Percentiles rank a stretch among this genome's conserved stretches.
Conservation (phyloP, 2,797 vertebrate species). For the Pelodytes ibericus region DNA sequence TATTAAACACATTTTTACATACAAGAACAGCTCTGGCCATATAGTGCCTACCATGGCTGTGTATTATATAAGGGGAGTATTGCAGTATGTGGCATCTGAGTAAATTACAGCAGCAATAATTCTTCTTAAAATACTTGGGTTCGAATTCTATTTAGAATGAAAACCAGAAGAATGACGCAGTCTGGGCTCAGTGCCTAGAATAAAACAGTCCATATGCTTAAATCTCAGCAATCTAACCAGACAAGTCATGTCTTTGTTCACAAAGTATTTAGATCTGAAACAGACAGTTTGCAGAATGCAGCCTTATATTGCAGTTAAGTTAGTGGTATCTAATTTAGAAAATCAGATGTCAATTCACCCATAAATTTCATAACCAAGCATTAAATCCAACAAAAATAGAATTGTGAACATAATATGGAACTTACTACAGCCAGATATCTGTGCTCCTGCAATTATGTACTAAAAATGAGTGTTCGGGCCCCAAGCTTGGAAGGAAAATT, state of each 20-base stretch:
- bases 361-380: not conserved
- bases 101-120: slow-evolving; percentile 63
- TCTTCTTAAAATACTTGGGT: slow-evolving; percentile 66
- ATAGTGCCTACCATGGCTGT: not conserved
- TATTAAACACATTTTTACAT: too few relatives aligned
- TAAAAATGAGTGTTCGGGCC: too few relatives aligned
- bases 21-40: too few relatives aligned
- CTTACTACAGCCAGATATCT: too few relatives aligned
- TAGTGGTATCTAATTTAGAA: not conserved
- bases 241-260: slow-evolving; percentile 74
- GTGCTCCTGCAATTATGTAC: too few relatives aligned
- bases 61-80: not conserved
- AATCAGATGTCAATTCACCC: slow-evolving; percentile 63
- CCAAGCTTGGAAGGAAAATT: too few relatives aligned
- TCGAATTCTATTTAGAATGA: slow-evolving; percentile 72
- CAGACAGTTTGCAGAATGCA: slow-evolving; percentile 71
- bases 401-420: too few relatives aligned
- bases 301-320: not conserved
- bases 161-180: slow-evolving; percentile 76
- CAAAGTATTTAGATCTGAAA: slow-evolving; percentile 73
- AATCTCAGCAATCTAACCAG: slow-evolving; percentile 73
- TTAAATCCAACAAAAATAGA: too few relatives aligned
- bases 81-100: slow-evolving; percentile 43
- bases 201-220: slow-evolving; percentile 78
- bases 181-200: slow-evolving; percentile 76